These are phyloP conservation scores for Distichodus sexfasciatus DNA, from an alignment of 2,797 vertebrate genomes.

Conservation along the genomic window DNA sequence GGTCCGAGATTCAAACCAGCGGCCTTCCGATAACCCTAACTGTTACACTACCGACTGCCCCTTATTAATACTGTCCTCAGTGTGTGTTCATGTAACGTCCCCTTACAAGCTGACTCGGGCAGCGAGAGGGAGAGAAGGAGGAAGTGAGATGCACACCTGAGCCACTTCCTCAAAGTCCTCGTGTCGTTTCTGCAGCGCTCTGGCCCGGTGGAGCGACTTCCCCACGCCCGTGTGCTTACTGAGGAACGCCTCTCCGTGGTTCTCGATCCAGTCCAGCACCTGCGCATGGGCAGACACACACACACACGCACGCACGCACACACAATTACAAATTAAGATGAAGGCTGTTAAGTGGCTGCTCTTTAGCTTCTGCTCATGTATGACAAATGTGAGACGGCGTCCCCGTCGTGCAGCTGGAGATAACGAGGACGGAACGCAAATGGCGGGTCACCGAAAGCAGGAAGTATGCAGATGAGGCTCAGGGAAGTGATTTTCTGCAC, in stretches of 20 bases:
- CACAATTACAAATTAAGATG: background rate
- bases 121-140: background rate
- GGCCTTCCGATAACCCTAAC: too few relatives aligned
- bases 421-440: background rate
- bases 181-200: constrained; percentile 87
- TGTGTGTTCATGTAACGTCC: too few relatives aligned
- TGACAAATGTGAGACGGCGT: constrained; percentile 1
- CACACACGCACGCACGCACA: constrained; percentile 11
- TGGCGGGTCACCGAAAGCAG: background rate
- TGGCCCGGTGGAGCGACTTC: constrained; percentile 85
- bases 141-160: constrained; percentile 71
- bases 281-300: constrained; percentile 50
- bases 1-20: too few relatives aligned
- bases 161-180: constrained; percentile 93
- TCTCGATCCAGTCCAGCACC: constrained; percentile 92
- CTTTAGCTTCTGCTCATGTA: constrained; percentile 9
- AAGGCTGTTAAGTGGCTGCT: background rate
- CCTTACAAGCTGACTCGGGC: background rate
- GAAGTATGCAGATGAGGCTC: constrained; percentile 11
- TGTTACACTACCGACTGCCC: too few relatives aligned
- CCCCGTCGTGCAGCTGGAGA: constrained; percentile 27
- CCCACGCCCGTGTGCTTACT: constrained; percentile 90
- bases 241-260: constrained; percentile 89
- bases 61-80: too few relatives aligned
- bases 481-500: constrained; percentile 43